Evolutionary conservation across 2,797 vertebrate genomes (phyloP).

Genomic region (Choloepus didactylus): DNA sequence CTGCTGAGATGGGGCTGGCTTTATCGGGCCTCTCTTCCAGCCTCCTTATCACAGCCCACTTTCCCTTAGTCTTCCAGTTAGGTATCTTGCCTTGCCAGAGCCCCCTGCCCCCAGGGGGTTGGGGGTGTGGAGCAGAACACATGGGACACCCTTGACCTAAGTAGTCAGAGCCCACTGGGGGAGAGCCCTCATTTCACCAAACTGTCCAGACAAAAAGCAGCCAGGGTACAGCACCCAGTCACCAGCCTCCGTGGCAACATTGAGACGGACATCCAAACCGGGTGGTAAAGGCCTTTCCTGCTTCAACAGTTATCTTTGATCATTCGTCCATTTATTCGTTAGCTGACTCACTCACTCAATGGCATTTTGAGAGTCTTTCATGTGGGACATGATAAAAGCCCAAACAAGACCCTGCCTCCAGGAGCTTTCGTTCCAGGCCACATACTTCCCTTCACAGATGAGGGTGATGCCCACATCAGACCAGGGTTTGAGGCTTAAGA

Average conservation of each 20-base stretch:
- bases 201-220: not conserved
- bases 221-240: not conserved
- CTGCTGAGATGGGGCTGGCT: not conserved
- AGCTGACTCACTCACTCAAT: not conserved
- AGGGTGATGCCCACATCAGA: not conserved
- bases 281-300: not conserved
- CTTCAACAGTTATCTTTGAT: not conserved
- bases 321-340: not conserved
- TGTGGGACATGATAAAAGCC: not conserved
- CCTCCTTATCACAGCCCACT: not conserved
- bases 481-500: not conserved
- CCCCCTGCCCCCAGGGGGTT: not conserved
- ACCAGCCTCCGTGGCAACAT: not conserved
- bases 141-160: not conserved
- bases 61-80: not conserved
- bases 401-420: not conserved
- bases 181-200: not conserved
- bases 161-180: not conserved
- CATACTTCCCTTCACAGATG: not conserved
- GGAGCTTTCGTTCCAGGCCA: not conserved
- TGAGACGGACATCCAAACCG: rapidly evolving
- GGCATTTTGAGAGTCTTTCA: not conserved
- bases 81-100: too few relatives aligned
- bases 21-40: not conserved
- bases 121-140: not conserved